Evolutionary conservation across 1,140 invertebrate species (phyloP).

Genomic region (Philaenus spumarius): DNA sequence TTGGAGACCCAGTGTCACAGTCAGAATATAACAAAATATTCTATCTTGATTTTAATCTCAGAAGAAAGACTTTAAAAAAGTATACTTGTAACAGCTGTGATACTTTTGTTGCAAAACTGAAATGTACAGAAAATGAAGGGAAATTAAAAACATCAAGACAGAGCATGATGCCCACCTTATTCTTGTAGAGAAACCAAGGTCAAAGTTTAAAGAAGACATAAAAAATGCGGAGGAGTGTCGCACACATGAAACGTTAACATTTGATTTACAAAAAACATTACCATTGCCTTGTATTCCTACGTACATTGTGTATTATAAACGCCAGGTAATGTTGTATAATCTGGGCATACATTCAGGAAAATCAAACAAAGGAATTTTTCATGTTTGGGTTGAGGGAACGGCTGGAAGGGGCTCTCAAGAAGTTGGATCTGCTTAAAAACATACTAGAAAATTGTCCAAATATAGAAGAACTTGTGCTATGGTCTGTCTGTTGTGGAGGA

Average conservation of each 20-base stretch:
- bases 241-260: not conserved
- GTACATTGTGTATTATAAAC: constrained; percentile 34
- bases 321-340: constrained; percentile 31
- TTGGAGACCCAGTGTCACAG: no score
- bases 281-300: constrained; percentile 33
- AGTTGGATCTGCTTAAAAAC: no score
- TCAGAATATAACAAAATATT: no score
- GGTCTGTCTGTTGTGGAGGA: constrained; percentile 38
- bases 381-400: constrained; percentile 34
- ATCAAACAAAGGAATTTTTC: constrained; percentile 28
- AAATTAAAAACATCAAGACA: no score
- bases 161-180: not conserved
- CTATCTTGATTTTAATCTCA: no score
- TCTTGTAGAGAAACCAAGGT: not conserved
- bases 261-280: constrained; percentile 4
- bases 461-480: constrained; percentile 30
- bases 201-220: not conserved
- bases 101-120: no score
- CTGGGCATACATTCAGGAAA: constrained; percentile 26
- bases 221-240: not conserved
- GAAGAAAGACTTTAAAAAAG: no score
- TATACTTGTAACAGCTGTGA: no score
- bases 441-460: constrained; percentile 21
- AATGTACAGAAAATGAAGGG: no score
- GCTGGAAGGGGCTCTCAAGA: constrained; percentile 34